Evolutionary conservation across 1,140 invertebrate genomes (phyloP), one percentile per base, ranked within the genome.

Genomic region (Drosophila parvula): DNA sequence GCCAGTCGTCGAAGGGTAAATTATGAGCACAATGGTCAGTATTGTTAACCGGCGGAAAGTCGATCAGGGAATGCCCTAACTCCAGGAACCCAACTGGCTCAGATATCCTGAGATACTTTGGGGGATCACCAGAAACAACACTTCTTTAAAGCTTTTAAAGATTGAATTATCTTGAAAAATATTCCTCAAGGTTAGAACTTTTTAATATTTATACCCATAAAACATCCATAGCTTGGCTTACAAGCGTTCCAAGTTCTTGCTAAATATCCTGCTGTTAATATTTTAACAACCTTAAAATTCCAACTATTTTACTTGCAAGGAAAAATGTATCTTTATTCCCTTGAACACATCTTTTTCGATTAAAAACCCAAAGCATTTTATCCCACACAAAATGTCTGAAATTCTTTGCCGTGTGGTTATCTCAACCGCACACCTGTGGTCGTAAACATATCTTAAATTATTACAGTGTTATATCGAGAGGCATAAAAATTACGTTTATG

Each of bases 1-100:
- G 50, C 65, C 69, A 65, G 53, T 56, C 56, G 53, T 60, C 56
- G 47, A 80, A 74, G 70, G 76, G 59, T 78, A 68, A 82, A 76
- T 68, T 71, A 73, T 81, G 83, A 62, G 64, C 57, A 65, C 63
- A 70, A 60, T 61, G 69, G 61, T 47, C 57, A 76, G 34, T 58
- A 30, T 50, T 40, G 18, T 50, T 61, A 16, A 34, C n/a, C 18
- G 4, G 10, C 0, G 0, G 16, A 27, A 41, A 59, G 64, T 28
- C 68, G 64, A 48, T 40, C 27, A 9, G 11, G 28, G 14, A 43
- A 70, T 69, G 43, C 64, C 32, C 64, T 73, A 27, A 43, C 61
- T 1, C n/a, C 2, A 6, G 27, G 7, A 12, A n/a, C 7, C 8
- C 0, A 14, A 12, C 6, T 11, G 12, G 34, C 5, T 16, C 0